A percentile compares a stretch with the other conserved stretches of the same genome.
Conservation (phyloP, 2,888 invertebrate genomes). For the Incurvaria masculella region DNA sequence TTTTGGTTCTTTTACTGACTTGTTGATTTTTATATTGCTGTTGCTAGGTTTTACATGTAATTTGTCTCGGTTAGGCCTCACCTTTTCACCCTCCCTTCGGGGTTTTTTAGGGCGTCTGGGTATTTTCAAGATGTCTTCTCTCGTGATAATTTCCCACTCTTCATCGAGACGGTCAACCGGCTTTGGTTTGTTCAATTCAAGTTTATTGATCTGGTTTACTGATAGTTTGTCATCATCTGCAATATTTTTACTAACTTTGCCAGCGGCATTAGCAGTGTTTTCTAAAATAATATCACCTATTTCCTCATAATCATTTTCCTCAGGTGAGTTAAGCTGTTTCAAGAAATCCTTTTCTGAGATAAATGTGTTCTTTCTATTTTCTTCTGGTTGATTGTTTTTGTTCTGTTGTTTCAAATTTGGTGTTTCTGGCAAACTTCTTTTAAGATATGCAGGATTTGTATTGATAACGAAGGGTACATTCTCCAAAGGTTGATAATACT, state of each 20-base stretch:
- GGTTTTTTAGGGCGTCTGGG: slow-evolving; percentile 41
- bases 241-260: slow-evolving; percentile 29
- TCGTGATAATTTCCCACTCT: slow-evolving; percentile 28
- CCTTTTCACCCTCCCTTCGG: slow-evolving; percentile 15
- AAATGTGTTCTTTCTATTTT: slow-evolving; percentile 22
- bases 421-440: not conserved
- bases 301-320: slow-evolving; percentile 47
- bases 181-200: slow-evolving; percentile 18
- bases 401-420: not conserved
- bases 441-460: slow-evolving; percentile 16
- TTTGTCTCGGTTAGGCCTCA: not conserved
- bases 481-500: slow-evolving; percentile 42
- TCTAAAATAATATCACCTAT: slow-evolving; percentile 24
- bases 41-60: too few species aligned
- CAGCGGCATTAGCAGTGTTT: slow-evolving; percentile 18
- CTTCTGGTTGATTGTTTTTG: slow-evolving; percentile 22
- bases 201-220: slow-evolving; percentile 10
- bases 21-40: not conserved
- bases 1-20: slow-evolving; percentile 11
- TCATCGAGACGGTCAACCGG: slow-evolving; percentile 19
- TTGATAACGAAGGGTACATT: slow-evolving; percentile 40
- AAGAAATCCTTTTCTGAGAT: not conserved
- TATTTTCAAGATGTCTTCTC: slow-evolving; percentile 42
- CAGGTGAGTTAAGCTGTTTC: slow-evolving; percentile 4
- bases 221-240: slow-evolving; percentile 46